Conservation (phyloP, 2,113 vertebrate species). For the Elachura formosa region DNA sequence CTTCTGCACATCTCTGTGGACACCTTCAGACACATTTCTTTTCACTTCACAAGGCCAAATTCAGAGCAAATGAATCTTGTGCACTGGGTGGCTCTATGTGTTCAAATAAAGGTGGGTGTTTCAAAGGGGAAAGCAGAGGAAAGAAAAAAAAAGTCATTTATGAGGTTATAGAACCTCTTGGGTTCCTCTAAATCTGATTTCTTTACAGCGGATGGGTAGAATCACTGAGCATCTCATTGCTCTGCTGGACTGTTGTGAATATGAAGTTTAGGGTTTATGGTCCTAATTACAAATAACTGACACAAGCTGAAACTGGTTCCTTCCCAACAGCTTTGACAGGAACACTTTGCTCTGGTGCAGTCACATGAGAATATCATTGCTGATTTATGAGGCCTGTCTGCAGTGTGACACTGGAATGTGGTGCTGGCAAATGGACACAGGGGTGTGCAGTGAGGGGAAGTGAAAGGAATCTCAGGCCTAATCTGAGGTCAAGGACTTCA, state of each 20-base stretch:
- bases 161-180: background rate
- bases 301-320: background rate
- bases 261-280: background rate
- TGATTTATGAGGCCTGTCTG: conserved; percentile 44
- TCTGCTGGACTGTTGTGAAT: background rate
- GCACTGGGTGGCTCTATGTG: background rate
- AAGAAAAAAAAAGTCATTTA: background rate
- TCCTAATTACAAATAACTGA: background rate
- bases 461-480: conserved; percentile 15
- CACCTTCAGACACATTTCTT: background rate
- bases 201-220: background rate
- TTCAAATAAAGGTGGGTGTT: background rate
- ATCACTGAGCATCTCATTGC: background rate
- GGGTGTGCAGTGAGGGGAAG: background rate
- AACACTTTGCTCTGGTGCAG: background rate
- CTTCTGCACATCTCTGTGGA: background rate
- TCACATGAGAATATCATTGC: background rate
- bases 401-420: conserved; percentile 21
- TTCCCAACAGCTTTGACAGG: background rate
- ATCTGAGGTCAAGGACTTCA: conserved; percentile 12
- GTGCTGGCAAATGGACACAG: background rate
- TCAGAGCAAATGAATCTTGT: background rate
- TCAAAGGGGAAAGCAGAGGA: background rate
- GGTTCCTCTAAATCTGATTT: background rate
- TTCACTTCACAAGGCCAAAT: background rate